Conservation (phyloP, 1,140 invertebrate species). For the Phymorhynchus buccinoides region DNA sequence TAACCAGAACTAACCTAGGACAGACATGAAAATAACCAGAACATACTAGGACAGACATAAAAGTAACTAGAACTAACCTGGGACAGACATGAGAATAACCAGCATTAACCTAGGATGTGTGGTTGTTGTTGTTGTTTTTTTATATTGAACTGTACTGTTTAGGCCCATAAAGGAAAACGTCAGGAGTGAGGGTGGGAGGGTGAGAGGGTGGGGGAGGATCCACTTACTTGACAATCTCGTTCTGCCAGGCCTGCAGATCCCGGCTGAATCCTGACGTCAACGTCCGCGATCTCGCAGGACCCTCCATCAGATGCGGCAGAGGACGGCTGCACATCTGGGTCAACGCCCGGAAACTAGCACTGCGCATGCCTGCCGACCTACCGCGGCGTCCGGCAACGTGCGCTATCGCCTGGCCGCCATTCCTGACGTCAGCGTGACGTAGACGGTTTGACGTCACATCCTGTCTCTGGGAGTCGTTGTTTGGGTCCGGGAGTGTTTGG, state of each 20-base stretch:
- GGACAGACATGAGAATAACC: too few relatives aligned
- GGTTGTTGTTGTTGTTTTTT: too few relatives aligned
- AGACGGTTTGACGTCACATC: neutral
- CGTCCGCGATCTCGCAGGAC: neutral
- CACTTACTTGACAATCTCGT: slow-evolving; percentile 22
- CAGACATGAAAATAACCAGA: too few relatives aligned
- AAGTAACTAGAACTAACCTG: too few relatives aligned
- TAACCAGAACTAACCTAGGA: too few relatives aligned
- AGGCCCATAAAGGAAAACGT: neutral
- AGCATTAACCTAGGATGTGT: too few relatives aligned
- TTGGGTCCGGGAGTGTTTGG: neutral
- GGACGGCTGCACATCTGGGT: neutral
- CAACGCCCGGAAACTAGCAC: slow-evolving; percentile 4
- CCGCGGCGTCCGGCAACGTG: neutral
- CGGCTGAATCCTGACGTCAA: neutral
- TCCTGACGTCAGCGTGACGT: slow-evolving; percentile 8
- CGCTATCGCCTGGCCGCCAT: too few relatives aligned
- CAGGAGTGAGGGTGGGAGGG: neutral
- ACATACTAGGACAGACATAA: too few relatives aligned
- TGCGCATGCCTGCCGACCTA: neutral
- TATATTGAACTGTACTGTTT: neutral
- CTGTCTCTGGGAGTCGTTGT: neutral
- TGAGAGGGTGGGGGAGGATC: neutral
- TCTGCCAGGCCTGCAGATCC: neutral
- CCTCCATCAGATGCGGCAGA: slow-evolving; percentile 8